Base-by-base conservation (phyloP, 2,888 invertebrate species). In the Phyllotreta cruciferae region DNA sequence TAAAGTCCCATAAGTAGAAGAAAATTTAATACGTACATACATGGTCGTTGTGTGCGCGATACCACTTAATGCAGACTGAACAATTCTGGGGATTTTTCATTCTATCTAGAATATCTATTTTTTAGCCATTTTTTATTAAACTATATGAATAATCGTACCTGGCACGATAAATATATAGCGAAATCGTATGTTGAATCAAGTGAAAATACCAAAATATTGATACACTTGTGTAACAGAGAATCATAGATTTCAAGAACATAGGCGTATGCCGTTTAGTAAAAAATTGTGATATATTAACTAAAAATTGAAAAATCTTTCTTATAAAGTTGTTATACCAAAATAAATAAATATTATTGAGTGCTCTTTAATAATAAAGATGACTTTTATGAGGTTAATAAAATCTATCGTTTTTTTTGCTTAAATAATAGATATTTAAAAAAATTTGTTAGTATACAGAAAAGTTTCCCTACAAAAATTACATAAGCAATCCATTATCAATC, bases 191-290 rank as follows among this genome's bases (percentile, higher is more conserved):
- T 37, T 52, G 52, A 52, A 52, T 52, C 52, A 52, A 52, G 52
- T 52, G 52, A 52, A 52, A 52, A 52, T 52, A 3, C 52, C 52
- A 52, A 52, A 52, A 37, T 52, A 52, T 52, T 52, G 52, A 52
- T 52, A 38, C 52, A 52, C 52, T 34, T 52, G 52, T 24, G 24
- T 37, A 6, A 47, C 34, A 8, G 24, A 47, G 13, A n/a, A 47
- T 47, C 13, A 13, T 14, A 47, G n/a, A 47, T 14, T 47, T 47
- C n/a, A 1, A 47, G n/a, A 14, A n/a, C 9, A 8, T 47, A 14
- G 6, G 34, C 24, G 5, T 6, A 24, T 3, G 10, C 2, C 10
- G 4, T 41, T 7, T 38, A 38, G 6, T 1, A 41, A n/a, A 41
- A 41, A 2, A 41, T 41, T 41, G n/a, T 10, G 10, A 41, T n/a